These are phyloP conservation scores for Dryoscopus gambensis DNA, from an alignment of 2,113 vertebrate genomes.

Conservation along the genomic window DNA sequence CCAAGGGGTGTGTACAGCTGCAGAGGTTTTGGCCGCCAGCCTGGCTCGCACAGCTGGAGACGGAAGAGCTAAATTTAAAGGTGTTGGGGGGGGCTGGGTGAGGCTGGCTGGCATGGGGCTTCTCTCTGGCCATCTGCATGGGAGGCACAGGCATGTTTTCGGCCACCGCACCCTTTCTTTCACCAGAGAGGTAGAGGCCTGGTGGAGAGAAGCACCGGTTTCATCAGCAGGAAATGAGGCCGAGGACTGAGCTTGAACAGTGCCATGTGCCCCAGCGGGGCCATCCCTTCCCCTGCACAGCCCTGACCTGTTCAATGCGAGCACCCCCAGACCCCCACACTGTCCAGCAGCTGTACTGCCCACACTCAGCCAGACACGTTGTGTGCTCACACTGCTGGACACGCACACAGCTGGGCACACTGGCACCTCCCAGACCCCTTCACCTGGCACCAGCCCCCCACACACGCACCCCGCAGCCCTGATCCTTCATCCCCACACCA, in stretches of 20 bases:
- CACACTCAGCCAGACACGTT: background rate
- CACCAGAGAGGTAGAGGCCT: background rate
- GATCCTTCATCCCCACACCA: background rate
- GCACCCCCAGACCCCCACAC: background rate
- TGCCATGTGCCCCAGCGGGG: background rate
- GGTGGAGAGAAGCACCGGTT: background rate
- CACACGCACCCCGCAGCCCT: fast-evolving
- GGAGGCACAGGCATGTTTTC: background rate
- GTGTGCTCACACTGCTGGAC: fast-evolving
- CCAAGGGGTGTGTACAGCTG: background rate
- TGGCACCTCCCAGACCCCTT: background rate
- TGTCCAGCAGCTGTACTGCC: background rate
- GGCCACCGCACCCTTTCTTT: background rate
- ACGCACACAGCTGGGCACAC: background rate
- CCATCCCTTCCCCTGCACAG: background rate
- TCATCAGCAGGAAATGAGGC: background rate
- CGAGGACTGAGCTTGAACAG: background rate
- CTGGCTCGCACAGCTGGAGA: background rate
- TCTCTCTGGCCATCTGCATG: background rate
- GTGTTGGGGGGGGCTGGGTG: background rate
- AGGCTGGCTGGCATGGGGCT: background rate
- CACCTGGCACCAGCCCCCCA: no score
- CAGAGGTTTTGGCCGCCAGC: background rate
- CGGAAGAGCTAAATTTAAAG: constrained; percentile 23
- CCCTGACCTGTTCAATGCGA: background rate